Base-by-base conservation (phyloP, 2,113 vertebrate species). In the Podarcis raffonei region DNA sequence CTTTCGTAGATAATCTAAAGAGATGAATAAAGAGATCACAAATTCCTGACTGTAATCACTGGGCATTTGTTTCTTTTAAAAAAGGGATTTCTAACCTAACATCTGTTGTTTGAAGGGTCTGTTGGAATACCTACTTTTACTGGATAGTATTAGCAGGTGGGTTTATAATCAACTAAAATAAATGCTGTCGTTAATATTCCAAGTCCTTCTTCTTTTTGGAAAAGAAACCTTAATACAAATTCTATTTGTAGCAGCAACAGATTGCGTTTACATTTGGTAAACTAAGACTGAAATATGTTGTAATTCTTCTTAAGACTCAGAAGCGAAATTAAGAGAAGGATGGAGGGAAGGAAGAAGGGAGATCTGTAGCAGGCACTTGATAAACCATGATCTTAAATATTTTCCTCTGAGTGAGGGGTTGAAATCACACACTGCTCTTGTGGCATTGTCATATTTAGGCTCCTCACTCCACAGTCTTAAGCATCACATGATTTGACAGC, bases 261-360 rank as follows among this genome's bases (percentile, higher is more conserved):
- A 37, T 93, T 89, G 88, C 93, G 90, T 87, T 92, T 92, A 76
- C 84, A 91, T 0, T 53, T 84, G 53, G 71, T 93, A 76, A 74
- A 74, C 13, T 0, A 32, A 93, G 85, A 62, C 89, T 85, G 74
- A 74, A n/a, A 72, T 89, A 83, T 75, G 84, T 39, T 72, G n/a
- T 9, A 81, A n/a, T 59, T 80, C 27, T 69, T 69, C 53, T 59
- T 62, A 87, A 59, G 48, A 81, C 37, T 37, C 16, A 83, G 65
- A 89, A 1, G 27, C 4, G 9, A 48, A 42, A 32, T 16, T 23
- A 20, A 87, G 89, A 87, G 53, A 88, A 53, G 18, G 87, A 72
- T 4, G 32, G 39, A 72, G 3, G n/a, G 30, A 81, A 30, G n/a
- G 30, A 81, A 30, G n/a, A 22, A 89, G 78, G 83, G 82, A 75